phyloP scores from a whole-genome alignment of 1,140 invertebrate genomes.

The Zaprionus gabonicus region DNA sequence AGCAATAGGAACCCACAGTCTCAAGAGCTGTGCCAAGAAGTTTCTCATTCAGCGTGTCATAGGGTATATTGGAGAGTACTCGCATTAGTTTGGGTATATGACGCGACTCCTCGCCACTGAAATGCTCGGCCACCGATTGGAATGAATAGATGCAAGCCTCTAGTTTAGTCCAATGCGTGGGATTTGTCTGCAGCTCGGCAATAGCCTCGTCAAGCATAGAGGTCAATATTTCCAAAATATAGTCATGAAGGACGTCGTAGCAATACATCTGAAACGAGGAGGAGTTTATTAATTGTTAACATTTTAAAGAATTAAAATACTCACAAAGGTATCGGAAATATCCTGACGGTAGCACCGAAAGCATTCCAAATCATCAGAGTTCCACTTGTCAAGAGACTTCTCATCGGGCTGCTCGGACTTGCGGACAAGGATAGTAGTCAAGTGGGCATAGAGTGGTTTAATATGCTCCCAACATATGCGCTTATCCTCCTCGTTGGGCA shows the following conservation, averaged over 20 bases:
- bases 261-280: constrained; percentile 89
- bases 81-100: constrained; percentile 89
- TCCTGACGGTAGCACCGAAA: constrained; percentile 96
- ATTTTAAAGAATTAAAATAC: background rate
- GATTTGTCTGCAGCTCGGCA: constrained; percentile 83
- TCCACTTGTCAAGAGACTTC: constrained; percentile 78
- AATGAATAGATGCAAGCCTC: constrained; percentile 94
- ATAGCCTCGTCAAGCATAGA: constrained; percentile 86
- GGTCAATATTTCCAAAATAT: constrained; percentile 88
- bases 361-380: constrained; percentile 91
- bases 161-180: constrained; percentile 83
- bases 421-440: constrained; percentile 75
- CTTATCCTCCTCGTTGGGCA: constrained; percentile 68
- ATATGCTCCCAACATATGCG: constrained; percentile 77
- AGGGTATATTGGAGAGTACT: constrained; percentile 88
- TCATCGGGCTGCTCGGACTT: constrained; percentile 83
- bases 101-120: constrained; percentile 87
- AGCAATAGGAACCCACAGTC: constrained; percentile 91
- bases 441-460: constrained; percentile 79
- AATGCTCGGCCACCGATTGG: constrained; percentile 91
- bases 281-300: background rate
- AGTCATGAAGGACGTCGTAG: constrained; percentile 90
- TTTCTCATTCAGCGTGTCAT: constrained; percentile 86
- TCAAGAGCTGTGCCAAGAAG: constrained; percentile 89
- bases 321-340: constrained; percentile 93